Evolutionary conservation across 2,113 vertebrate species (phyloP).

Genomic region (Dolichotis patagonum): DNA sequence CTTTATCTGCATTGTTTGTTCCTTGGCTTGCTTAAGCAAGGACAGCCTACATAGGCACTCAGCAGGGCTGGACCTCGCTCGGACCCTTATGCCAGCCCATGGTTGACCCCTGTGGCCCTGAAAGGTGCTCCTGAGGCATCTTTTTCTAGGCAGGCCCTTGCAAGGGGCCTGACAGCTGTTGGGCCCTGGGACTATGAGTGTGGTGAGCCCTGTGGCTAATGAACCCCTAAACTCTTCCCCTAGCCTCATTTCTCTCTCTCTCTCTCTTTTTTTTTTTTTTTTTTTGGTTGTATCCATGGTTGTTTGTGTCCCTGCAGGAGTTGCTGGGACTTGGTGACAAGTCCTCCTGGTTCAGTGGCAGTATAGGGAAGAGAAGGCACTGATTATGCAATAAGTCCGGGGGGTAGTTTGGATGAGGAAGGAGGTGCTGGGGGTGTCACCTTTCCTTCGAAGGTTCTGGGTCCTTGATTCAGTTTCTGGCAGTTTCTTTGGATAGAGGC

Average conservation of each 20-base stretch:
- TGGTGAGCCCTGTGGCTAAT: background rate
- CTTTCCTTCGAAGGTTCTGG: background rate
- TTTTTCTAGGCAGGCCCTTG: background rate
- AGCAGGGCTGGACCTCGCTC: background rate
- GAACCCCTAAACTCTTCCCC: background rate
- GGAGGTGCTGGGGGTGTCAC: background rate
- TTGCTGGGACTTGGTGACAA: background rate
- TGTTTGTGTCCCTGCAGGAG: background rate
- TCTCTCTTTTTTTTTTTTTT: too few relatives aligned
- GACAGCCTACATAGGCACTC: background rate
- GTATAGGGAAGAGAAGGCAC: background rate
- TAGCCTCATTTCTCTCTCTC: background rate
- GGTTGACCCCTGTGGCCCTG: background rate
- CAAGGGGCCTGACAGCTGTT: background rate
- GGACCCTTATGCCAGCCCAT: background rate
- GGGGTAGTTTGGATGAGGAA: background rate
- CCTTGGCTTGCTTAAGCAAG: background rate
- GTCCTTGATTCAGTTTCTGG: background rate
- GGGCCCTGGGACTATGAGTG: background rate
- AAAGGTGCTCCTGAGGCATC: background rate
- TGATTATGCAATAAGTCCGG: background rate
- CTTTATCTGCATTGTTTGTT: background rate
- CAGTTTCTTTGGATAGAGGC: background rate
- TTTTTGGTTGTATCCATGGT: background rate
- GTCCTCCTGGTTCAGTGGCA: constrained; percentile 1